Conservation (phyloP, 2,113 vertebrate genomes). For the Narcine bancroftii region DNA sequence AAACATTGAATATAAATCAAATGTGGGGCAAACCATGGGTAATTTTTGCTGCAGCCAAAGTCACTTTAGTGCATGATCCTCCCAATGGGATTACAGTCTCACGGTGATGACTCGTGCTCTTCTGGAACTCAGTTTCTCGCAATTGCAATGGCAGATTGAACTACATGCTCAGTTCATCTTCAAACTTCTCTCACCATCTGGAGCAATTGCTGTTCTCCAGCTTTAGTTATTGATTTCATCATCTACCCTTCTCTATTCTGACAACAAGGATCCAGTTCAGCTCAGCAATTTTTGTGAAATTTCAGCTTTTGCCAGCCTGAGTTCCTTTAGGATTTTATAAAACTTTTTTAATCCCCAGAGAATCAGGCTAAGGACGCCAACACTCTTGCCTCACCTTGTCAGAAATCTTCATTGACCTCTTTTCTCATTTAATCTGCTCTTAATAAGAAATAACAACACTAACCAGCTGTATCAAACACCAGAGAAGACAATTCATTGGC, state of each 20-base stretch:
- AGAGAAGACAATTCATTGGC: too few relatives aligned
- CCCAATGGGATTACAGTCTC: too few relatives aligned
- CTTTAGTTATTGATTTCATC: background rate
- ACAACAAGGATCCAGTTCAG: background rate
- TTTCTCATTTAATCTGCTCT: background rate
- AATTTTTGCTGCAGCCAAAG: background rate
- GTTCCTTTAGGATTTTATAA: background rate
- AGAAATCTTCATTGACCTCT: background rate
- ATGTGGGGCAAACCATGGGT: too few relatives aligned
- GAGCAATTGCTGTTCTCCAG: background rate
- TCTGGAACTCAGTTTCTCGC: background rate
- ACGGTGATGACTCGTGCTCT: too few relatives aligned
- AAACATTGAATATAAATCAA: background rate
- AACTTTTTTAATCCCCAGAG: background rate
- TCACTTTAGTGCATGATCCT: too few relatives aligned
- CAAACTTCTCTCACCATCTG: background rate
- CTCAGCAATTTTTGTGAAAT: background rate
- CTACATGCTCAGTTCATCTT: background rate
- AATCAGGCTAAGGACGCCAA: background rate
- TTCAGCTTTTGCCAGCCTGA: background rate
- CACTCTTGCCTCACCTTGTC: background rate
- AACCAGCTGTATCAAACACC: background rate
- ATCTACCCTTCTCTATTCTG: background rate
- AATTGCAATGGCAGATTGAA: background rate
- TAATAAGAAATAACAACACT: background rate